A percentile compares a stretch with the other conserved stretches of the same genome.
Conservation (phyloP, 2,113 vertebrate genomes). For the Peromyscus californicus region DNA sequence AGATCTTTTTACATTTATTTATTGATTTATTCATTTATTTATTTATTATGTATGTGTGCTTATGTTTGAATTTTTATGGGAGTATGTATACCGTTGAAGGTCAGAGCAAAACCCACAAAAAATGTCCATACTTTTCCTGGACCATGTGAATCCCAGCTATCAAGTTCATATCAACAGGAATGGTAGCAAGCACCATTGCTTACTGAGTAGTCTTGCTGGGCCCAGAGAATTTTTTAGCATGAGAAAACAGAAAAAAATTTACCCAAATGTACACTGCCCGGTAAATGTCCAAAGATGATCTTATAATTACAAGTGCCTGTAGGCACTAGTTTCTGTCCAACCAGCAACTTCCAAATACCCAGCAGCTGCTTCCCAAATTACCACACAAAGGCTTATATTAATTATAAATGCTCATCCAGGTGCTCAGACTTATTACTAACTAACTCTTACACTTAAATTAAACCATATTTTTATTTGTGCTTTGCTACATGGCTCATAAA, state of each 20-base stretch:
- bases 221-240: not conserved
- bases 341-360: too few species aligned
- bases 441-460: too few species aligned
- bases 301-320: not conserved
- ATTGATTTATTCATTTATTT: not conserved
- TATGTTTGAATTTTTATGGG: not conserved
- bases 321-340: too few species aligned
- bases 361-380: too few species aligned
- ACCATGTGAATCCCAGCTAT: not conserved
- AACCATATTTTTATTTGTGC: too few species aligned
- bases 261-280: not conserved
- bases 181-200: not conserved
- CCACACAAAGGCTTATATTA: too few species aligned
- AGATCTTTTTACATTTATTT: not conserved
- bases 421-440: too few species aligned
- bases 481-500: too few species aligned
- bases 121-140: not conserved
- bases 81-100: not conserved
- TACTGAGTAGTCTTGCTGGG: not conserved
- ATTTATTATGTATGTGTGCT: not conserved
- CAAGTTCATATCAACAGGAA: not conserved
- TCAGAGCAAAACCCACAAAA: not conserved
- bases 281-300: not conserved
- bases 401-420: too few species aligned
- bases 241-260: not conserved